Base-by-base conservation (phyloP, 2,888 invertebrate species). In the Cerceris rybyensis region DNA sequence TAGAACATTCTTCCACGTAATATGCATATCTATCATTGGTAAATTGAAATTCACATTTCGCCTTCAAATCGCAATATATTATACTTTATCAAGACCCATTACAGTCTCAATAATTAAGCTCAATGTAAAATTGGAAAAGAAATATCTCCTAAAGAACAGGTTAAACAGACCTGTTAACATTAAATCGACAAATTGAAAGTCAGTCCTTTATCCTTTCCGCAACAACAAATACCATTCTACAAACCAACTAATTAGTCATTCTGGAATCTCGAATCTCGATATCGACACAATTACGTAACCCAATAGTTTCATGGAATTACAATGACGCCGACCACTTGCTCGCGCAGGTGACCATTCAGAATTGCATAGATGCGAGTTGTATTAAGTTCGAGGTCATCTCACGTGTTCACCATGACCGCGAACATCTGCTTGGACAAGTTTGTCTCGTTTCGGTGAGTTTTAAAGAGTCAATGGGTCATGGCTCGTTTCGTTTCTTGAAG, bases 391-490 rank as follows among this genome's bases (percentile, higher is more conserved):
- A 42, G 58, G 65, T 52, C 49, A 17, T 54, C 46, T 49, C 72
- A 66, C 70, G 73, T 71, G 80, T 67, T 66, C 58, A 17, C 14
- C 16, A 54, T 16, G 69, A 75, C 64, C 52, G 75, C 73, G 71
- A 73, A 70, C 74, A 76, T 63, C 63, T 69, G 73, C 16, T 55
- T 74, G 76, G 67, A 80, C 65, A 59, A 54, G 49, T 59, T 61
- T 67, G 52, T 58, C 75, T 70, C 54, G 61, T 65, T 76, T 76
- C 63, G 81, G 70, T 17, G n/a, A 16, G 60, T 60, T 59, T 58
- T 67, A 54, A 67, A 64, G 78, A 78, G 65, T 65, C 75, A 79
- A 76, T 82, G 57, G 79, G 81, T 82, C 82, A 81, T 57, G 81
- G 78, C 66, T 73, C 66, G 72, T 66, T 75, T 61, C 52, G 64